phyloP scores from a whole-genome alignment of 1,140 invertebrate species.

The Aphis gossypii region DNA sequence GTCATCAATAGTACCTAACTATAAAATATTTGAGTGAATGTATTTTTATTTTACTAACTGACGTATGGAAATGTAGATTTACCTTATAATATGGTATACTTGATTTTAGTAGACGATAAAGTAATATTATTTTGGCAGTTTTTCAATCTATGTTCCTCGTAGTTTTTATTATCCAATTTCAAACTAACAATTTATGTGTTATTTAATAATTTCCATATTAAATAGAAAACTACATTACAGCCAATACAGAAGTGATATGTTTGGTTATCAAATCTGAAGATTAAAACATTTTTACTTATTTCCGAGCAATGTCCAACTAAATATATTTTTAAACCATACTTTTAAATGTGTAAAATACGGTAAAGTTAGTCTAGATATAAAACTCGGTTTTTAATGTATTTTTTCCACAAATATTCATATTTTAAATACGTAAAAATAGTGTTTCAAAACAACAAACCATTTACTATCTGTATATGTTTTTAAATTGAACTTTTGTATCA shows the following conservation, averaged over 20 bases:
- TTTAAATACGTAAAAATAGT: not conserved
- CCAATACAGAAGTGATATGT: not conserved
- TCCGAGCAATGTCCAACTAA: too few species aligned
- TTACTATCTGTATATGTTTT: not conserved
- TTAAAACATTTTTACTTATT: too few species aligned
- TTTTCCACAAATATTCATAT: not conserved
- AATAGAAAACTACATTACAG: not conserved
- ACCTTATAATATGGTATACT: not conserved
- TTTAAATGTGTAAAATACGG: too few species aligned
- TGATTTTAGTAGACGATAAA: not conserved
- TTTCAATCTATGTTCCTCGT: not conserved
- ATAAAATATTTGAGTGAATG: not conserved
- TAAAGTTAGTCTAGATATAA: not conserved
- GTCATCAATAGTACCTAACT: not conserved
- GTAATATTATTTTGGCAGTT: accelerated
- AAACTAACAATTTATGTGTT: not conserved
- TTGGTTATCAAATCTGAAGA: not conserved
- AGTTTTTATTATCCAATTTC: not conserved
- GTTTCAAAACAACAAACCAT: not conserved
- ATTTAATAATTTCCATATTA: not conserved
- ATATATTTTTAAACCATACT: too few species aligned
- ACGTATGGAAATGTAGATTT: not conserved
- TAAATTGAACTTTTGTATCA: not conserved
- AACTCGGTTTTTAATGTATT: not conserved
- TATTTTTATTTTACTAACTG: not conserved